Evolutionary conservation across 2,113 vertebrate genomes (phyloP), one percentile per base, ranked within the genome.

Genomic region (Hymenochirus boettgeri): DNA sequence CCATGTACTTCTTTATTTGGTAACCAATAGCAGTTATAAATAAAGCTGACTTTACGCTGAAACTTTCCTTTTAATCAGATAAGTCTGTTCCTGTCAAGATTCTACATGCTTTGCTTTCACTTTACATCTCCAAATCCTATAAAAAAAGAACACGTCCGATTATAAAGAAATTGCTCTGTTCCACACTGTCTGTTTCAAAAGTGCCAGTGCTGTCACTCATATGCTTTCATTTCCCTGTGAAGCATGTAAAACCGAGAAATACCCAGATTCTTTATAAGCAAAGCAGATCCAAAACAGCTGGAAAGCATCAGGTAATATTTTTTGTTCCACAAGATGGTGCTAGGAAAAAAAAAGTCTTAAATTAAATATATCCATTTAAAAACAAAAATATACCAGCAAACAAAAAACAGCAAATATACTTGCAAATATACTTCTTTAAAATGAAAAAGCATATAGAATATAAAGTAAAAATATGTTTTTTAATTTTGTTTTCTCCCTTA

Each of bases 251-350:
- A 10, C 25, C 52, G 33, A 53, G 12, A 60, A 27, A 51, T 37
- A 70, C 65, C 18, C 29, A 17, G 24, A 60, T 65, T 74, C 56
- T 62, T 55, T 39, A 45, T 60, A 7, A n/a, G 29, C 25, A 57
- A 22, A 27, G 3, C 22, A 37, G 47, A 31, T 24, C 2, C 25
- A 61, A 65, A 1, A 3, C 42, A 66, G 21, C 4, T 1, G 18
- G 54, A 61, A 51, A 73, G 26, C 39, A 5, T 33, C 52, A 2
- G 13, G 15, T 57, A 74, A 67, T 75, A 46, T 77, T 81, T 27
- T 37, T 19, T 80, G 74, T 72, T 72, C 88, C 86, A 90, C 86
- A 85, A 90, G 86, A 75, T 89, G 88, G 86, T 83, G 81, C 81
- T 82, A 87, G 77, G n/a, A n/a, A 86, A 83, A 88, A 81, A 83